Evolutionary conservation across 1,140 invertebrate genomes (phyloP).

Genomic region (Pemphigus obesinymphae): DNA sequence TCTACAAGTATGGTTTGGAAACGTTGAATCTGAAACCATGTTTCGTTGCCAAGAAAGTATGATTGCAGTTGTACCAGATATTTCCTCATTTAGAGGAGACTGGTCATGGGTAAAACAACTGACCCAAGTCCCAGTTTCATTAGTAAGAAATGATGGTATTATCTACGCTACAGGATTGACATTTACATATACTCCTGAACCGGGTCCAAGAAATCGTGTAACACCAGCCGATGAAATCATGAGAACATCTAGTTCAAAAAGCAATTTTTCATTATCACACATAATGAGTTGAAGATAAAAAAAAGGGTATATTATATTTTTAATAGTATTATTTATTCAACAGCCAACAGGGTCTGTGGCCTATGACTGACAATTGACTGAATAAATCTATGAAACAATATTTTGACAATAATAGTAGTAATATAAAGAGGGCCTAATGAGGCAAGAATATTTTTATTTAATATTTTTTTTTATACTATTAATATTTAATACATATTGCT

Average conservation of each 20-base stretch:
- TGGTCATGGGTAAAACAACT: slow-evolving; percentile 93
- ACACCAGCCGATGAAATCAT: slow-evolving; percentile 26
- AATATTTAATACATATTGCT: not conserved
- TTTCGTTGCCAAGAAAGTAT: slow-evolving; percentile 73
- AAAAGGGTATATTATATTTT: not conserved
- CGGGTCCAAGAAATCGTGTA: slow-evolving; percentile 64
- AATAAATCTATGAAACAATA: not conserved
- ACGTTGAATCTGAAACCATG: slow-evolving; percentile 98
- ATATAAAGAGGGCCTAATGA: not conserved
- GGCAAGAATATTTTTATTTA: not conserved
- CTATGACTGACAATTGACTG: slow-evolving; percentile 31
- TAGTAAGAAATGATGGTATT: slow-evolving; percentile 95
- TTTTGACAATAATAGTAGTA: not conserved
- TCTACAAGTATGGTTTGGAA: slow-evolving; percentile 97
- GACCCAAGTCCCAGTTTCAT: slow-evolving; percentile 89
- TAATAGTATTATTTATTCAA: slow-evolving; percentile 24
- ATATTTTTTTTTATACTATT: too few species aligned
- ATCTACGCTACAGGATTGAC: slow-evolving; percentile 97
- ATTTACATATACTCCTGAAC: slow-evolving; percentile 96
- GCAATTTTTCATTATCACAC: slow-evolving; percentile 28
- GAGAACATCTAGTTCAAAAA: slow-evolving; percentile 29
- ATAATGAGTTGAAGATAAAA: slow-evolving; percentile 1
- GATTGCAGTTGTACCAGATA: slow-evolving; percentile 90
- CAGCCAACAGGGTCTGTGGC: slow-evolving; percentile 1
- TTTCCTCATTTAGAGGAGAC: slow-evolving; percentile 89